Evolutionary conservation across 2,113 vertebrate species (phyloP), one percentile per base, ranked within the genome.

Genomic region (Antechinus flavipes): DNA sequence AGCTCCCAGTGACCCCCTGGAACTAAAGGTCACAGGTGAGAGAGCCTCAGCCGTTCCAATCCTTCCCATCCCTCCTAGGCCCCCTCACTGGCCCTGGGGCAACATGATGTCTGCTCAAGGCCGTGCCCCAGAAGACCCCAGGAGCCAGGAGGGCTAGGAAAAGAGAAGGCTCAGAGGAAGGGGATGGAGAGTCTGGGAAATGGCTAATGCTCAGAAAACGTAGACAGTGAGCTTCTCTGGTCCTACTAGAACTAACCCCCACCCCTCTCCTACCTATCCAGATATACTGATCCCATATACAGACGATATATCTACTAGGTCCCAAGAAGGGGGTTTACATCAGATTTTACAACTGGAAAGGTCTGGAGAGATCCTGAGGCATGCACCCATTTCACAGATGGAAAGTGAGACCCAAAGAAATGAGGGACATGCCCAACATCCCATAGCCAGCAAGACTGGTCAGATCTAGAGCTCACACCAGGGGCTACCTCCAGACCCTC

Each of bases 101-200:
- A 16, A 4, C 54, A 55, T 19, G 1, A 19, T 19, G 54, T 23
- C 22, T 23, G 26, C 26, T 58, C 56, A 58, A 26, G 58, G 58
- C 2, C 10, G 5, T 50, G 50, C 47, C 47, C 47, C 3, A 4
- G 50, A 50, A 50, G 5, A 50, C 50, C 24, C 55, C 55, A 56
- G 55, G 6, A 25, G 56, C 25, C 55, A 26, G 19, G 7, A 58
- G 56, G 56, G 61, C 61, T 68, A 30, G 61, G 12, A 30, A 10
- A 8, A 12, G 12, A 35, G 30, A 25, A 58, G n/a, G n/a, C 98
- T 99, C 47, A 99, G 14, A 0, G 97, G 98, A 0, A 50, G 50
- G 50, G 8, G 50, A 50, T 50, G 50, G 8, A 50, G 50, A 50
- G 50, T 50, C 50, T 50, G 50, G 50, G 8, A 50, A 50, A 50